phyloP scores from a whole-genome alignment of 2,113 vertebrate genomes.

The Plestiodon gilberti region DNA sequence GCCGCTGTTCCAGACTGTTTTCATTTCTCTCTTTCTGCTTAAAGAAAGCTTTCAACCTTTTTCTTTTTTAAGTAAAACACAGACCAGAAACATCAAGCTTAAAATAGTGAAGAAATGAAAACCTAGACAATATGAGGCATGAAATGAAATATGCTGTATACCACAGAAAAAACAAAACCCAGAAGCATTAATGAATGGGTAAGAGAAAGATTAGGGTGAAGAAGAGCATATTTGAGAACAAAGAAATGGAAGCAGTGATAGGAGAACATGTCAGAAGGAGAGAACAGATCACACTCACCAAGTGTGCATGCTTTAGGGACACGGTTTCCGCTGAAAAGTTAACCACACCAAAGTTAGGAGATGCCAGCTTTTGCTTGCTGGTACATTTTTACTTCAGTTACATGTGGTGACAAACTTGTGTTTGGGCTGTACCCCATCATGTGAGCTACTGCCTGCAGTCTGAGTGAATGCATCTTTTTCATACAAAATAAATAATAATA shows the following conservation, averaged over 20 bases:
- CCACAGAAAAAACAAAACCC: constrained; percentile 39
- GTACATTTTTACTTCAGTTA: background rate
- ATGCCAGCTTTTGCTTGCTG: background rate
- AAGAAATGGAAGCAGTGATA: constrained; percentile 32
- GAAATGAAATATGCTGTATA: constrained; percentile 69
- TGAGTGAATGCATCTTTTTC: too few relatives aligned
- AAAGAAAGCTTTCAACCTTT: constrained; percentile 57
- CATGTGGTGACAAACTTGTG: too few relatives aligned
- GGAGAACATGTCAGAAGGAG: constrained; percentile 30
- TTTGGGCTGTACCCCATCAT: too few relatives aligned
- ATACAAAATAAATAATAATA: too few relatives aligned
- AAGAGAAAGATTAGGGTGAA: constrained; percentile 47
- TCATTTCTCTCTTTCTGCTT: constrained; percentile 24
- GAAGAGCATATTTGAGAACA: constrained; percentile 51
- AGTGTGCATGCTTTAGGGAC: background rate
- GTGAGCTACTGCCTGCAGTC: background rate
- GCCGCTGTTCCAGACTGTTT: too few relatives aligned
- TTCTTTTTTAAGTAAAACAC: constrained; percentile 44
- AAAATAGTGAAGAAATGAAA: constrained; percentile 65
- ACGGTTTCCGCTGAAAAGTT: background rate
- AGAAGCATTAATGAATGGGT: constrained; percentile 65
- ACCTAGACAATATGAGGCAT: constrained; percentile 68
- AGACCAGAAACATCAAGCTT: constrained; percentile 57
- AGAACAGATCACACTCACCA: constrained; percentile 39
- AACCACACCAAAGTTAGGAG: background rate